phyloP scores from a whole-genome alignment of 2,113 vertebrate species.

The Tupaia chinensis region DNA sequence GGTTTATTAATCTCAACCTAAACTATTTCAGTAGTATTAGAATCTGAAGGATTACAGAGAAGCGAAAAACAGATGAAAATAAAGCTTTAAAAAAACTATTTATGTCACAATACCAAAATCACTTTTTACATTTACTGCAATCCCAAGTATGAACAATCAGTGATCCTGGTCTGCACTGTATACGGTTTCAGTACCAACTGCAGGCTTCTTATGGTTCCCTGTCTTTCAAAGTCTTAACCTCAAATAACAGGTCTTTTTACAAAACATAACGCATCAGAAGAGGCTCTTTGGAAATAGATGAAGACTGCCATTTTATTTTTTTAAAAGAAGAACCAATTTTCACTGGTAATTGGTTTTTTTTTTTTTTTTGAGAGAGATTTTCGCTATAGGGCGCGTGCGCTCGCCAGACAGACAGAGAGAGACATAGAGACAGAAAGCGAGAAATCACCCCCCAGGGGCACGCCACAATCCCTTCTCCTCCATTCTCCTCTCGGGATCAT shows the following conservation, averaged over 20 bases:
- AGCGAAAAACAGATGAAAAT: neutral
- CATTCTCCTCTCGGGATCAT: too few relatives aligned
- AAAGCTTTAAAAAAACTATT: neutral
- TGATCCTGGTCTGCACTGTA: neutral
- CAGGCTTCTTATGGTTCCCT: neutral
- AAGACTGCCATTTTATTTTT: neutral
- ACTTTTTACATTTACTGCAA: slow-evolving; percentile 5
- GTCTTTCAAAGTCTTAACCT: neutral
- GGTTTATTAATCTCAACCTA: slow-evolving; percentile 23
- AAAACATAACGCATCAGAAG: neutral
- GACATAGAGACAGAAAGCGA: too few relatives aligned
- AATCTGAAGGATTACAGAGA: neutral
- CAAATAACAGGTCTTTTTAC: slow-evolving; percentile 18
- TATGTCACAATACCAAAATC: neutral
- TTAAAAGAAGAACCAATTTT: neutral
- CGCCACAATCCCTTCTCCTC: too few relatives aligned
- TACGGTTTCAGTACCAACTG: neutral
- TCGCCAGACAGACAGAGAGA: too few relatives aligned
- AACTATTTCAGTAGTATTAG: neutral
- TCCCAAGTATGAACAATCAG: neutral
- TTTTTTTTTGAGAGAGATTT: too few relatives aligned
- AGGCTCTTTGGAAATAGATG: neutral
- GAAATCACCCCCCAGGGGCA: too few relatives aligned
- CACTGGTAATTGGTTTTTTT: neutral
- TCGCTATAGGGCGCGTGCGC: too few relatives aligned